A percentile compares a stretch with the other conserved stretches of the same genome.
These are phyloP conservation scores for Phenacoccus solenopsis DNA, from an alignment of 1,140 invertebrate species.

Conservation along the genomic window DNA sequence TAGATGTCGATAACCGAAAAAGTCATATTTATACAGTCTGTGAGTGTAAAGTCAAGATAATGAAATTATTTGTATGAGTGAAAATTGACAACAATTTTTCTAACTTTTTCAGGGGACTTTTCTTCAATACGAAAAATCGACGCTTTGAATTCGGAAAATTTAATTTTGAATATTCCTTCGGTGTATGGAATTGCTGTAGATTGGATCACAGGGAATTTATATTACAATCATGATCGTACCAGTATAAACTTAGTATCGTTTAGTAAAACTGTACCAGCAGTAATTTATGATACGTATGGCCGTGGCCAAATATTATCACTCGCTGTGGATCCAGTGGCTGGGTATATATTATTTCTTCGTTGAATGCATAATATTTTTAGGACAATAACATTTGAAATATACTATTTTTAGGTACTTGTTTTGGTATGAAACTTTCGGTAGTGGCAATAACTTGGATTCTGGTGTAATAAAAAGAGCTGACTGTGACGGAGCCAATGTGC, in stretches of 20 bases:
- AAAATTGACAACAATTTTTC: constrained; percentile 54
- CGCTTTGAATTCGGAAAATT: not conserved
- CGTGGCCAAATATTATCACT: constrained; percentile 24
- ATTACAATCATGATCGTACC: not conserved
- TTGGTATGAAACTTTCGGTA: constrained; percentile 74
- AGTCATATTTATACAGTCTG: constrained; percentile 28
- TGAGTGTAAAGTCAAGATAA: constrained; percentile 37
- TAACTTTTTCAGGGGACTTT: constrained; percentile 21
- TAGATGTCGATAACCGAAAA: constrained; percentile 28
- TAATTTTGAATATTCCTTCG: not conserved
- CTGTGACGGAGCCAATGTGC: constrained; percentile 22
- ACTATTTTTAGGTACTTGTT: constrained; percentile 53
- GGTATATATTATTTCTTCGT: constrained; percentile 22
- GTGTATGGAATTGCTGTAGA: not conserved
- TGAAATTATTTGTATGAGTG: constrained; percentile 46
- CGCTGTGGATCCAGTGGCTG: constrained; percentile 27
- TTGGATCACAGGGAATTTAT: not conserved
- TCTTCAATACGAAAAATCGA: not conserved
- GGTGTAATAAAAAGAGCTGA: constrained; percentile 40
- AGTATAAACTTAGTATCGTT: constrained; percentile 18
- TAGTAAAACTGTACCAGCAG: constrained; percentile 23
- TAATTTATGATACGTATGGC: constrained; percentile 20
- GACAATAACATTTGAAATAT: too few species aligned
- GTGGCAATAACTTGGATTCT: constrained; percentile 56
- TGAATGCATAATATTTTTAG: too few species aligned